phyloP scores from a whole-genome alignment of 2,888 invertebrate species.

The Caenorhabditis japonica region DNA sequence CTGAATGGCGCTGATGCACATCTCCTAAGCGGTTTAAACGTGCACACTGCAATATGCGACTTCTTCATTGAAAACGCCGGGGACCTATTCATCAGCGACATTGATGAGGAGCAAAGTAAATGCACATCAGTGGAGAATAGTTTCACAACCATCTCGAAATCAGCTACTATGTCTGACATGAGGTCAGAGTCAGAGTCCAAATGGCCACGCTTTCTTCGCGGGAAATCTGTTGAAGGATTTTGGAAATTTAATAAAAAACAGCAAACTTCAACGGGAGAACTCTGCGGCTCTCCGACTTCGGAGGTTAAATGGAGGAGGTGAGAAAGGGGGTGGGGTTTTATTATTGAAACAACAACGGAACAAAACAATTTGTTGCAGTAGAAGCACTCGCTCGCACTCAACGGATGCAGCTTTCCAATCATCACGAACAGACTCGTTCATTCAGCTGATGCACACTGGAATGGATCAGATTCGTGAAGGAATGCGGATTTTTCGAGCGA shows the following conservation, averaged over 20 bases:
- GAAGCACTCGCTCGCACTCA: constrained; percentile 59
- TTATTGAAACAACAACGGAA: too few relatives aligned
- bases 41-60: constrained; percentile 70
- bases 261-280: constrained; percentile 42
- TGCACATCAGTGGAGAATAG: constrained; percentile 43
- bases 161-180: constrained; percentile 63
- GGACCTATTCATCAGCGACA: constrained; percentile 51
- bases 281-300: constrained; percentile 44
- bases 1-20: constrained; percentile 65
- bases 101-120: constrained; percentile 51
- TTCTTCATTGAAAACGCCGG: constrained; percentile 64
- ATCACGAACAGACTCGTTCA: constrained; percentile 62
- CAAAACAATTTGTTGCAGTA: constrained; percentile 2
- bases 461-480: constrained; percentile 68
- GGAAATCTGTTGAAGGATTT: constrained; percentile 66
- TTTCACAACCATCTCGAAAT: constrained; percentile 56
- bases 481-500: constrained; percentile 53
- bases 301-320: constrained; percentile 59
- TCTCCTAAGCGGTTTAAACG: constrained; percentile 67
- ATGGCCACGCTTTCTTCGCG: constrained; percentile 65
- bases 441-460: constrained; percentile 66
- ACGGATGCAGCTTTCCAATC: constrained; percentile 61
- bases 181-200: constrained; percentile 53
- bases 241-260: constrained; percentile 60
- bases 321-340: neutral